Evolutionary conservation across 2,888 invertebrate species (phyloP).

Genomic region (Perithous albicinctus): DNA sequence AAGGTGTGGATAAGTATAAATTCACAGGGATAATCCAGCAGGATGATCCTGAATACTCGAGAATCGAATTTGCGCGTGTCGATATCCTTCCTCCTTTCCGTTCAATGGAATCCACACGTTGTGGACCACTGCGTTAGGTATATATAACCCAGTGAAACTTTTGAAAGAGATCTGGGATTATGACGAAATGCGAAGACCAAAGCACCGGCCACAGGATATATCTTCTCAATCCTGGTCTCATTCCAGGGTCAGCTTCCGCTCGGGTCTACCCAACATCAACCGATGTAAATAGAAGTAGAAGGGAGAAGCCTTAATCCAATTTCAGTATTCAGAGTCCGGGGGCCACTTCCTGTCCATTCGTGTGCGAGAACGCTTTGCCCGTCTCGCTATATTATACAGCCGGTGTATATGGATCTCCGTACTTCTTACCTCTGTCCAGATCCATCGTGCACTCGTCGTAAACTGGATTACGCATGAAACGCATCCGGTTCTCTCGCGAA

Average conservation of each 20-base stretch:
- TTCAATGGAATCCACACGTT: constrained; percentile 21
- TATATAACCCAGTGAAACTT: background rate
- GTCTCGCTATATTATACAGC: constrained; percentile 18
- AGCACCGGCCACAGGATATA: constrained; percentile 18
- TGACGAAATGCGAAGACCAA: constrained; percentile 36
- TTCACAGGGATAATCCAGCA: constrained; percentile 35
- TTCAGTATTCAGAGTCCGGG: constrained; percentile 77
- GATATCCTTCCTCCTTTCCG: constrained; percentile 25
- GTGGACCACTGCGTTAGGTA: constrained; percentile 18
- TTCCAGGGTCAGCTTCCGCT: constrained; percentile 48
- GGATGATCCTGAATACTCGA: constrained; percentile 15
- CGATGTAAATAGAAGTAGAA: constrained; percentile 5
- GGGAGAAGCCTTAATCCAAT: constrained; percentile 77
- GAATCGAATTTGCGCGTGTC: constrained; percentile 40
- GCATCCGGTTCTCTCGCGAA: constrained; percentile 73
- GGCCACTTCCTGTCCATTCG: constrained; percentile 82
- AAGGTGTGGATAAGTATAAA: constrained; percentile 35
- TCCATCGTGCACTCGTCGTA: constrained; percentile 67
- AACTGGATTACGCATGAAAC: constrained; percentile 77
- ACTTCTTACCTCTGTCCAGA: constrained; percentile 24
- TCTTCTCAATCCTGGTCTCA: constrained; percentile 24
- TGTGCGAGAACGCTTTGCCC: constrained; percentile 59
- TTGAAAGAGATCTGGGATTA: constrained; percentile 32
- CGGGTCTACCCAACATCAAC: constrained; percentile 23
- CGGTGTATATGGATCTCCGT: constrained; percentile 19